Conservation (phyloP, 2,113 vertebrate genomes). For the Tragelaphus scriptus region DNA sequence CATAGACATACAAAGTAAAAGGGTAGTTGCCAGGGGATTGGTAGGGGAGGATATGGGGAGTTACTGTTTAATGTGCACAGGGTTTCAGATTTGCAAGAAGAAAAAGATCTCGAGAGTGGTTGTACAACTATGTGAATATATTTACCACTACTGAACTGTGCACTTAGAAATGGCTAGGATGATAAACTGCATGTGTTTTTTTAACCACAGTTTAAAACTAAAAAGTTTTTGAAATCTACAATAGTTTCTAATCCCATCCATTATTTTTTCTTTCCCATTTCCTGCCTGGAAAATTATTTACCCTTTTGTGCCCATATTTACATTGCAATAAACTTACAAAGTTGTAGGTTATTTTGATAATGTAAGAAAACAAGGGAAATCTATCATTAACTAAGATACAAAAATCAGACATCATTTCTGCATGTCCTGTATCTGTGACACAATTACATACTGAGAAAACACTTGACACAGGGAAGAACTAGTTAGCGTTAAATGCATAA, state of each 20-base stretch:
- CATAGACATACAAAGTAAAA: background rate
- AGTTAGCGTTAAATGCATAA: background rate
- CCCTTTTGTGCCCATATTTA: background rate
- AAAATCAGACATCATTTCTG: background rate
- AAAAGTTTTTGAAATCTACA: background rate
- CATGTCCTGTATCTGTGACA: background rate
- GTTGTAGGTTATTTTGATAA: background rate
- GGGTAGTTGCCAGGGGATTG: background rate
- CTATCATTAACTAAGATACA: background rate
- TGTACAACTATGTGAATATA: background rate
- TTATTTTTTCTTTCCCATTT: background rate
- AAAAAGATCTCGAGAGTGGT: background rate
- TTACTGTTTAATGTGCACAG: background rate
- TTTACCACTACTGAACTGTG: background rate
- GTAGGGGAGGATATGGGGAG: background rate
- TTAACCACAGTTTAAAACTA: background rate
- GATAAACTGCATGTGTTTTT: background rate
- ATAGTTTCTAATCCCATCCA: background rate
- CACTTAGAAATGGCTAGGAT: background rate
- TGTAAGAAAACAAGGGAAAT: constrained; percentile 1
- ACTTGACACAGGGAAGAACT: background rate
- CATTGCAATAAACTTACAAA: background rate
- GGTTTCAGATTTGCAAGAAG: background rate
- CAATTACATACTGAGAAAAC: background rate
- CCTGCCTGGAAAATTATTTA: background rate